A percentile compares a stretch with the other conserved stretches of the same genome.
These are phyloP conservation scores for Chloroclystis v-ata DNA, from an alignment of 2,888 invertebrate species.

Conservation along the genomic window DNA sequence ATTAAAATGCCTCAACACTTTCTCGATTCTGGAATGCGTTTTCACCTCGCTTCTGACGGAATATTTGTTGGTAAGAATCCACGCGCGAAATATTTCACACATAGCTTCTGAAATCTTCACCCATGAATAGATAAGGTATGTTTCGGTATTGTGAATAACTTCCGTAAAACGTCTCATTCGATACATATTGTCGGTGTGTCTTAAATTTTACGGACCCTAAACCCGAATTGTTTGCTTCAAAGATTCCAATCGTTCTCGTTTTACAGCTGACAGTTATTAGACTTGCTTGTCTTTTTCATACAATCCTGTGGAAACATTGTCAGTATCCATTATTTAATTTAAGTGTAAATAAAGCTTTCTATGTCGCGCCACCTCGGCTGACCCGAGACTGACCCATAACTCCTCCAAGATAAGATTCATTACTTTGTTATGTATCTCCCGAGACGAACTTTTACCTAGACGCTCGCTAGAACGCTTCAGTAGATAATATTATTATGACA, in stretches of 20 bases:
- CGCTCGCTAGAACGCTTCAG: conserved; percentile 19
- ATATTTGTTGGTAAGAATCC: conserved; percentile 61
- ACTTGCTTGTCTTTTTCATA: conserved; percentile 1
- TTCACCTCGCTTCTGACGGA: conserved; percentile 47
- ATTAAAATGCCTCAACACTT: conserved; percentile 48
- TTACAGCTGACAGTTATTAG: conserved; percentile 12
- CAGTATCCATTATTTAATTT: conserved; percentile 41
- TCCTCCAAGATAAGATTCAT: conserved; percentile 30
- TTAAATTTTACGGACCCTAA: conserved; percentile 33
- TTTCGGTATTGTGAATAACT: conserved; percentile 38
- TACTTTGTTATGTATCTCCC: conserved; percentile 28
- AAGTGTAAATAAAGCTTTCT: conserved; percentile 42
- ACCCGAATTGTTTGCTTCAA: conserved; percentile 47
- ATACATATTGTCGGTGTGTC: no score
- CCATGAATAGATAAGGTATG: conserved; percentile 24
- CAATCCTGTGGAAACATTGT: neutral
- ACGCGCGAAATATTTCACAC: conserved; percentile 58
- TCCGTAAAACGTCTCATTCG: conserved; percentile 39
- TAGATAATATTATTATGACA: conserved; percentile 28
- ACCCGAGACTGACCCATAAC: conserved; percentile 30
- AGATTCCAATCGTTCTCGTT: conserved; percentile 32
- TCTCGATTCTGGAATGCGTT: conserved; percentile 43
- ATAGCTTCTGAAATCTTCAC: conserved; percentile 43
- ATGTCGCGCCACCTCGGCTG: conserved; percentile 29
- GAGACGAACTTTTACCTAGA: conserved; percentile 25